Evolutionary conservation across 2,888 invertebrate genomes (phyloP).

Genomic region (Campoletis raptor): DNA sequence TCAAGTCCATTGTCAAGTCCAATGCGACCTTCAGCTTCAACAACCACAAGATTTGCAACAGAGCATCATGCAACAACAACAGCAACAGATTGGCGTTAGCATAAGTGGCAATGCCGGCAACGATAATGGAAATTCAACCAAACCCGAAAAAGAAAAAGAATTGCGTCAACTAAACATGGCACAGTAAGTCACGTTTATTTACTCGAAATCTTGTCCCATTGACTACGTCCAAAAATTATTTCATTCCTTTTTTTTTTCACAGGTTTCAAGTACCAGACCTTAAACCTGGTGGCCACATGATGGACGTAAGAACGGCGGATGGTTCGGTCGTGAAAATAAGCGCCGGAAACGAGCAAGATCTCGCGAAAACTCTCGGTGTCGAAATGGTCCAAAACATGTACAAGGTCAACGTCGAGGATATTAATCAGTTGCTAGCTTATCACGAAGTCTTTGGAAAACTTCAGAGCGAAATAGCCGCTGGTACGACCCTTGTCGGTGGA

Average conservation of each 20-base stretch:
- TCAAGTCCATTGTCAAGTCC: slow-evolving; percentile 84
- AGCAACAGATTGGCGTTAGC: slow-evolving; percentile 80
- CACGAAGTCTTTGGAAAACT: slow-evolving; percentile 94
- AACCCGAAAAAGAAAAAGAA: slow-evolving; percentile 81
- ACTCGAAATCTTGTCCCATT: neutral
- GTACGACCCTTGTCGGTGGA: slow-evolving; percentile 84
- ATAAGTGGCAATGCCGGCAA: slow-evolving; percentile 78
- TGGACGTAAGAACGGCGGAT: slow-evolving; percentile 89
- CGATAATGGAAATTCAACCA: slow-evolving; percentile 78
- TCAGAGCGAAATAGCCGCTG: slow-evolving; percentile 86
- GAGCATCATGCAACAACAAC: slow-evolving; percentile 85
- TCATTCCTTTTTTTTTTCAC: slow-evolving; percentile 35
- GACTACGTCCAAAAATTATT: neutral
- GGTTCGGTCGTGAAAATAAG: slow-evolving; percentile 92
- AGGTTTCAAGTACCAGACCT: slow-evolving; percentile 85
- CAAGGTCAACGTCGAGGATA: slow-evolving; percentile 92
- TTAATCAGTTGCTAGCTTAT: slow-evolving; percentile 93
- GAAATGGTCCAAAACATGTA: slow-evolving; percentile 94
- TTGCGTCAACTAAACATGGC: slow-evolving; percentile 83
- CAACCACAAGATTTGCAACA: slow-evolving; percentile 83
- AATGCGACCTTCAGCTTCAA: slow-evolving; percentile 85
- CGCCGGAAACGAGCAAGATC: slow-evolving; percentile 88
- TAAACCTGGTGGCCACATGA: slow-evolving; percentile 85
- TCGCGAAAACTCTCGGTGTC: slow-evolving; percentile 87
- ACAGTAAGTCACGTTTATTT: slow-evolving; percentile 76